Evolutionary conservation across 2,888 invertebrate genomes (phyloP), one percentile per base, ranked within the genome.

Genomic region (Orthosia gothica): DNA sequence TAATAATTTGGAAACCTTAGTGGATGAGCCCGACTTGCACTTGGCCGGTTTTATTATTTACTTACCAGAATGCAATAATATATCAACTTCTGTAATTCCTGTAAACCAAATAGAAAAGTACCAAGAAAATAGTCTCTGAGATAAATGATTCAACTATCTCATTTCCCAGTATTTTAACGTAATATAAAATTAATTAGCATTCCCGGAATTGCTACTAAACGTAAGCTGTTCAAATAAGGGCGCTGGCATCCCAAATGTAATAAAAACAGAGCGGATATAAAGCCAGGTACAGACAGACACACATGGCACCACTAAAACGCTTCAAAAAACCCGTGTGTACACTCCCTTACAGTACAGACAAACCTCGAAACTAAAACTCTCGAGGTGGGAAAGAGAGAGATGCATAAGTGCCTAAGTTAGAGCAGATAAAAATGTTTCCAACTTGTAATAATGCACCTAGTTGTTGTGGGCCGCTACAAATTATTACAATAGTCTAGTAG

Each of bases 361-460:
- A 70, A 71, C 71, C 85, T 80, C 40, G 45, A 84, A 81, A 84
- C 85, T 84, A 84, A 81, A 84, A 84, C 68, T 84, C 45, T 84
- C 62, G 76, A 66, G 62, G 76, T 70, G 85, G 26, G 68, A 71
- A 66, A 81, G 84, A 84, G 81, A 68, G 71, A 47, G 45, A 76
- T 70, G 71, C 58, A 59, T 57, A 76, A 84, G 76, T 76, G 76
- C 62, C 65, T 45, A 82, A 82, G 82, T 82, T 71, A 76, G 82
- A 82, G 76, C 65, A 65, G 85, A 81, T 81, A 71, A 84, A 75
- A 82, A 84, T 71, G 68, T 82, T 82, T 57, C 5, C 3, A 81
- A 84, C 82, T 81, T 81, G 85, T 69, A 82, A 72, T 82, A 82
- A 82, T 82, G 81, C 81, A 82, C 70, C 71, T 62, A 81, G 85